Base-by-base conservation (phyloP, 2,888 invertebrate species). In the Hanleya hanleyi region DNA sequence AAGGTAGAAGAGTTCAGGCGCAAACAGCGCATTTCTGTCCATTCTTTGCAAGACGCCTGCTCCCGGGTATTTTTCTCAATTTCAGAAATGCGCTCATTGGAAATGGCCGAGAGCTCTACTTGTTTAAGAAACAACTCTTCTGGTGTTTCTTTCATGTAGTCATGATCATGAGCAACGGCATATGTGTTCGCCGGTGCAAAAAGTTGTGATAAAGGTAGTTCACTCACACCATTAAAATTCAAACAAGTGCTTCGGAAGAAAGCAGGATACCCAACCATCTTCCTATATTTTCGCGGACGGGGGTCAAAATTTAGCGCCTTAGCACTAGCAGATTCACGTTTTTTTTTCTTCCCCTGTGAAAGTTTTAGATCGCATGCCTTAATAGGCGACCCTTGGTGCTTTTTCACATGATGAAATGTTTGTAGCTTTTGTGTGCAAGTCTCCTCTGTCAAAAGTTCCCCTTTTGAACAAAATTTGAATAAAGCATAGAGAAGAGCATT, bases 391-490 rank as follows among this genome's bases (percentile, higher is more conserved):
- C 72, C 51, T 41, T 36, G n/a, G 47, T 49, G 61, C 32, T 32
- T 50, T 35, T 47, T 68, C n/a, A 62, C 22, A 22, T 68, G 22
- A 49, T 72, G 68, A 37, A 69, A 72, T 15, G 72, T 69, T 51
- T 72, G 69, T 33, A 72, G 57, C 32, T 62, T 68, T 68, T 72
- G 57, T 41, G 72, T 72, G 29, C 69, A 72, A 41, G 64, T 69
- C 18, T 65, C 36, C 35, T 72, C 1, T 18, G 38, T 57, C 36
- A 50, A 22, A n/a, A 72, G 29, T 22, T n/a, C 35, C 26, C 36
- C 35, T 12, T 37, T 69, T 33, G n/a, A 35, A 15, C 33, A 41
- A 68, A 74, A 68, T 12, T 3, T 26, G n/a, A 18, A 36, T 3
- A 71, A 32, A 22, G 62, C 71, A 71, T 68, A 74, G 15, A 74